These are phyloP conservation scores for Papilio machaon DNA, from an alignment of 1,140 invertebrate species.

Conservation along the genomic window DNA sequence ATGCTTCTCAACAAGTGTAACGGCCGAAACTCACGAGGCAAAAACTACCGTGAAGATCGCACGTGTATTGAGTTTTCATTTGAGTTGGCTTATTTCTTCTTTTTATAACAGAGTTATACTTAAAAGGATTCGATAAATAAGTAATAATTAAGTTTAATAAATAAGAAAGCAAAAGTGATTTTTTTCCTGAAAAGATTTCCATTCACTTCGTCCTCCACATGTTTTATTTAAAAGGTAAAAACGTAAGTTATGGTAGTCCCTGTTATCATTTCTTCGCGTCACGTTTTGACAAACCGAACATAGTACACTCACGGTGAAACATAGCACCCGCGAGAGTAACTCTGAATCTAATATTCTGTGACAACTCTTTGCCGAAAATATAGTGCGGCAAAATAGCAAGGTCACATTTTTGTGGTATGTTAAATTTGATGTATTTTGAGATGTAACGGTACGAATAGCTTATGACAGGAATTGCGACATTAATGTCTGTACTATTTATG, in stretches of 20 bases:
- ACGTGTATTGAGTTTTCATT: no score
- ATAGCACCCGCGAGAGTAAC: background rate
- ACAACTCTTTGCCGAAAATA: background rate
- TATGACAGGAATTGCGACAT: no score
- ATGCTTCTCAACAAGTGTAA: no score
- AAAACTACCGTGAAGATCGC: no score
- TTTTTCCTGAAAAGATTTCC: background rate
- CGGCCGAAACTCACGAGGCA: no score
- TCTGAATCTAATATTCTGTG: conserved; percentile 13
- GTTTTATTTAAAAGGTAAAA: conserved; percentile 2
- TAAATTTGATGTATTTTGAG: no score
- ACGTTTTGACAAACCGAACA: conserved; percentile 12
- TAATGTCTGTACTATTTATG: no score
- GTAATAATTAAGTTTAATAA: no score
- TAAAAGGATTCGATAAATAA: background rate
- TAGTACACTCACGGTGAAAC: background rate
- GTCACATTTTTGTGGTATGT: background rate
- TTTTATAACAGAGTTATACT: no score
- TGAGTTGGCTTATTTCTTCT: no score
- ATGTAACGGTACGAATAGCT: no score
- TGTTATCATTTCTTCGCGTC: conserved; percentile 18
- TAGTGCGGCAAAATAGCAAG: background rate
- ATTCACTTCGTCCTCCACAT: background rate
- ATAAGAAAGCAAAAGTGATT: background rate
- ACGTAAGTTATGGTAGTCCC: conserved; percentile 1